Base-by-base conservation (phyloP, 2,888 invertebrate genomes). In the Cantharis nigra region DNA sequence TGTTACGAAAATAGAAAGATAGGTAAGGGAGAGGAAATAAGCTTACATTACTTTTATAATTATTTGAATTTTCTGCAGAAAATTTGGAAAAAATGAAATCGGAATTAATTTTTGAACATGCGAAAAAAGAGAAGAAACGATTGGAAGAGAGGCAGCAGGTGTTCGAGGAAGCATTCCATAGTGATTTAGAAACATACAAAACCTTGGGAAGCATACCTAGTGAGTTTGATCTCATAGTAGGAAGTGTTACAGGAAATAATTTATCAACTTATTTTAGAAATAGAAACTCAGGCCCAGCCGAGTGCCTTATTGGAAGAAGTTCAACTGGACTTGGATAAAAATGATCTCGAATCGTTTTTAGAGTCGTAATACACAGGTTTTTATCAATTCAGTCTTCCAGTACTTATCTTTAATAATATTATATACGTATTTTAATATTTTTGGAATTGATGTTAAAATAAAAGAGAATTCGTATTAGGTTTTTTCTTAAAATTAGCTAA, bases 1-100 rank as follows among this genome's bases (percentile, higher is more conserved):
- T 87, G 94, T 81, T 94, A 94, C 82, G 92, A 94, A 85, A 92
- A 94, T 82, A 93, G 92, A 83, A 94, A 94, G 89, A 89, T 93
- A 86, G 92, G 94, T 94, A 87, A 85, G 85, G 79, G 72, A 9
- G 16, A 23, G 18, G 13, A 26, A 69, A 14, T 3, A 69, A 23
- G 9, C n/a, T 4, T 5, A 9, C 10, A 16, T n/a, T 69, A 28
- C 9, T 26, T 26, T n/a, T 23, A 69, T 14, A 69, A 72, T 18
- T 26, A 23, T 23, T 9, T 23, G 4, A 5, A 28, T 11, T 64
- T 26, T 33, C 84, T 85, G 69, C 72, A 89, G 89, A 83, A 63
- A 86, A 88, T 63, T 83, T 91, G 23, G 89, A 89, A 79, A 82
- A 84, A 4, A 85, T 89, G 83, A 85, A 89, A 89, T 90, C 87